These are phyloP conservation scores for Leucoma salicis DNA, from an alignment of 2,888 invertebrate species.

Conservation along the genomic window DNA sequence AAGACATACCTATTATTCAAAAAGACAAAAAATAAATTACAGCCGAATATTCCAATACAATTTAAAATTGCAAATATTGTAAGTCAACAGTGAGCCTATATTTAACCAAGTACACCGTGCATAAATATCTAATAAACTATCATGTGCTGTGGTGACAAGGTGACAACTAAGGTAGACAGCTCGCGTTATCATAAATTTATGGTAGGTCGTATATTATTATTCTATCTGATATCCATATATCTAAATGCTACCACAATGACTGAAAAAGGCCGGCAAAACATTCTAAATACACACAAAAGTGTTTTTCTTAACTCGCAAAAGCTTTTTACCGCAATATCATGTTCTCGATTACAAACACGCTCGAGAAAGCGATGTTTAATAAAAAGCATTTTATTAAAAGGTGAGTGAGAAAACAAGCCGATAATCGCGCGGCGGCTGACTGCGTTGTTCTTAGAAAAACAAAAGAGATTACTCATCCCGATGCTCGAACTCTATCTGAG, in stretches of 20 bases:
- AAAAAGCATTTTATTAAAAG: constrained; percentile 44
- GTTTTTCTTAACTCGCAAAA: constrained; percentile 10
- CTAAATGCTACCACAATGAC: constrained; percentile 1
- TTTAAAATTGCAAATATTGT: too few species aligned
- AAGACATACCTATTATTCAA: too few species aligned
- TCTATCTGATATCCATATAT: constrained; percentile 35
- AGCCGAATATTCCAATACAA: too few species aligned
- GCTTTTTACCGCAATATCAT: constrained; percentile 20
- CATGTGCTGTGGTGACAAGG: constrained; percentile 6
- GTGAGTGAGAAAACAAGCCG: constrained; percentile 54
- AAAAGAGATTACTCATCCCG: constrained; percentile 81
- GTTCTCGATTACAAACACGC: constrained; percentile 28
- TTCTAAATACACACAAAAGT: not conserved
- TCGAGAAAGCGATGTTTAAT: constrained; percentile 27
- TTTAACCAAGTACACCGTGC: too few species aligned
- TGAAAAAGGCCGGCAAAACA: not conserved
- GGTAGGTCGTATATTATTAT: constrained; percentile 25
- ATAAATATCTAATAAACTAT: constrained; percentile 1
- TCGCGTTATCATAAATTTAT: constrained; percentile 29
- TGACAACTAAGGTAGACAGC: constrained; percentile 29
- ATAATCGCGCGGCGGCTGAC: constrained; percentile 59
- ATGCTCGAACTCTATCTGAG: constrained; percentile 76
- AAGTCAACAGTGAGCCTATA: too few species aligned
- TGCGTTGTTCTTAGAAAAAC: constrained; percentile 72
- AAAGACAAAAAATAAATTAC: too few species aligned